These are phyloP conservation scores for Listrodromus nycthemerus DNA, from an alignment of 2,888 invertebrate species.

Conservation along the genomic window DNA sequence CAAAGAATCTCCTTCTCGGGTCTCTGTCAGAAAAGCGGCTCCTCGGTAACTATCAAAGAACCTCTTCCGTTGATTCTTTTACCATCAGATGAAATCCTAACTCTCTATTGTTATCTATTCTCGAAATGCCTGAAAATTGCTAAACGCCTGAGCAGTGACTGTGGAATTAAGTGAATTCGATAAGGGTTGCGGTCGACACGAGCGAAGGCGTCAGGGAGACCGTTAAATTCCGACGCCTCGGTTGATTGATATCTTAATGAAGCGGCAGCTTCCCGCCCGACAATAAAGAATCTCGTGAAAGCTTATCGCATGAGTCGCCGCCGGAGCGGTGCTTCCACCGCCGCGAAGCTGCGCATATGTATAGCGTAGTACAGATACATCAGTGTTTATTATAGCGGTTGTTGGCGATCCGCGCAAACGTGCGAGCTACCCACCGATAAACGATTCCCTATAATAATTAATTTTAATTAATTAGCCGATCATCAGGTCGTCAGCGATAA, in stretches of 20 bases:
- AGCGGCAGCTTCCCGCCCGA: neutral
- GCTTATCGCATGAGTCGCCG: constrained; percentile 42
- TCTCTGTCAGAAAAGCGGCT: constrained; percentile 11
- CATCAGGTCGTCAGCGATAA: constrained; percentile 67
- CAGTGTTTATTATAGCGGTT: constrained; percentile 30
- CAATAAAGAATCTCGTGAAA: constrained; percentile 53
- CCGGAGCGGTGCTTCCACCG: constrained; percentile 19
- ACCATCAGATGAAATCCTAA: neutral
- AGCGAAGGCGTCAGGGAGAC: constrained; percentile 17
- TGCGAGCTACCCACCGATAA: constrained; percentile 58
- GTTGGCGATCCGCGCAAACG: constrained; percentile 49
- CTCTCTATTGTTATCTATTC: neutral
- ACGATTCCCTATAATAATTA: constrained; percentile 73
- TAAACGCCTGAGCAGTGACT: neutral
- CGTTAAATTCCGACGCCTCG: constrained; percentile 23
- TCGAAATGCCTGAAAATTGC: neutral
- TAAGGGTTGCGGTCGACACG: neutral
- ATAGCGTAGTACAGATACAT: constrained; percentile 8
- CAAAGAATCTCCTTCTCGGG: constrained; percentile 38
- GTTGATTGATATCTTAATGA: constrained; percentile 51
- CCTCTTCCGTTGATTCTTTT: neutral
- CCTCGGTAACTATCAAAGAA: constrained; percentile 10
- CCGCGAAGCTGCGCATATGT: constrained; percentile 1
- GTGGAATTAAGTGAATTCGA: neutral
- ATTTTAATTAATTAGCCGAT: constrained; percentile 77